These are phyloP conservation scores for Catagonus wagneri DNA, from an alignment of 2,113 vertebrate genomes.

Conservation along the genomic window DNA sequence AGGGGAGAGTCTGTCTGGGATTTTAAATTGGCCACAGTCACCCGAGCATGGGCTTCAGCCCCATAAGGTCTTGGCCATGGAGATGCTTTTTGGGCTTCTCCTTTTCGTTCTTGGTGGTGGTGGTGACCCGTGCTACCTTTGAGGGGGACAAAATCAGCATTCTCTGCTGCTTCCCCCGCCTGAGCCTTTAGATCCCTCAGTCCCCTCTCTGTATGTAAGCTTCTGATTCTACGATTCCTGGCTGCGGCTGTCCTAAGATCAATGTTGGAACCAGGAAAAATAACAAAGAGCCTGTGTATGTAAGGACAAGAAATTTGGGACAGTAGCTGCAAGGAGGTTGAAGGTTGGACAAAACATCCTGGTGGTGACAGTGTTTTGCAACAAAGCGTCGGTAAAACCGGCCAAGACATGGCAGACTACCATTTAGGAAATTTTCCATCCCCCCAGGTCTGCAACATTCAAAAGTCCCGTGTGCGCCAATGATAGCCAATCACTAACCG, in stretches of 20 bases:
- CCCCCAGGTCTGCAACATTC: too few relatives aligned
- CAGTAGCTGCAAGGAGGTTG: too few relatives aligned
- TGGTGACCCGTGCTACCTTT: fast-evolving
- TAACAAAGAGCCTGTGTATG: too few relatives aligned
- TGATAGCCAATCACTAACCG: too few relatives aligned
- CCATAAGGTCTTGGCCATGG: background rate
- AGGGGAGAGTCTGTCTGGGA: background rate
- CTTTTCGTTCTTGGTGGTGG: background rate
- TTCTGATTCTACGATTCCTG: fast-evolving
- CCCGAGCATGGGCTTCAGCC: background rate
- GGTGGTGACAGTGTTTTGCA: too few relatives aligned
- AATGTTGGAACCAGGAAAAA: too few relatives aligned
- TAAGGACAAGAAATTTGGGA: too few relatives aligned
- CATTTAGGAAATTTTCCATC: too few relatives aligned
- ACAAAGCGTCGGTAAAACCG: too few relatives aligned
- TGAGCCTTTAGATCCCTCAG: background rate
- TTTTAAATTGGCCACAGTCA: background rate
- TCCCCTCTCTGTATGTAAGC: background rate
- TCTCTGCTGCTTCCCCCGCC: background rate
- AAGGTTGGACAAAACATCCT: too few relatives aligned
- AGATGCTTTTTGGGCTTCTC: background rate
- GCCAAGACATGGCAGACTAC: too few relatives aligned
- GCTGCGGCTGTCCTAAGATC: background rate
- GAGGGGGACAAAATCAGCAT: background rate
- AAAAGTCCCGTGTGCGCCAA: too few relatives aligned